These are phyloP conservation scores for Cladorhizidae sp. DNA, from an alignment of 37 sponge, comb jelly and placozoan species.

Conservation along the genomic window DNA sequence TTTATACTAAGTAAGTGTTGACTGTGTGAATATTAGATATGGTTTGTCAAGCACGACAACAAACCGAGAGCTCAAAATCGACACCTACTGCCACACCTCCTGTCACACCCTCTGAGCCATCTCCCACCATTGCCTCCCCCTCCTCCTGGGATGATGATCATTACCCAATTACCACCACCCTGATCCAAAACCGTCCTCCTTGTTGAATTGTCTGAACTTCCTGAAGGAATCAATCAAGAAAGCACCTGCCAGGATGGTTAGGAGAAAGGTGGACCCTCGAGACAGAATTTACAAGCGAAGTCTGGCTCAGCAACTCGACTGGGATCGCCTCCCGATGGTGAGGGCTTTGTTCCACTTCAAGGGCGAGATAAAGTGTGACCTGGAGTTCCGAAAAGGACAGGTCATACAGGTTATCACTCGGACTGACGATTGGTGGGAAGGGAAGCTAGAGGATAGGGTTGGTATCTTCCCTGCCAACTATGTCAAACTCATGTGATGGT, in stretches of 20 bases:
- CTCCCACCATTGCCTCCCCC: background rate
- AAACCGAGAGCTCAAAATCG: background rate
- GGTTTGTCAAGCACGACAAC: too few relatives aligned
- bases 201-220: constrained; percentile 6
- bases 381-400: constrained; percentile 90
- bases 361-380: constrained; percentile 87
- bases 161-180: too few relatives aligned
- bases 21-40: too few relatives aligned
- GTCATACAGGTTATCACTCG: constrained; percentile 78
- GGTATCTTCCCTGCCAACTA: constrained; percentile 99
- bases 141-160: background rate
- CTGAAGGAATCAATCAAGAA: background rate
- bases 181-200: constrained; percentile 46
- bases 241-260: background rate
- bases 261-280: background rate
- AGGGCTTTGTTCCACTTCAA: constrained; percentile 80
- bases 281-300: constrained; percentile 34
- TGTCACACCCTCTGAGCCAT: too few relatives aligned
- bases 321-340: constrained; percentile 63
- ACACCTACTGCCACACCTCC: constrained; percentile 11
- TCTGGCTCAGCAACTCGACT: constrained; percentile 45
- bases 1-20: too few relatives aligned
- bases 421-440: constrained; percentile 98
- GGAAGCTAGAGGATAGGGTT: constrained; percentile 73
- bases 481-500: constrained; percentile 62